Conservation (phyloP, 2,797 vertebrate genomes). For the Coregonus ussuriensis region DNA sequence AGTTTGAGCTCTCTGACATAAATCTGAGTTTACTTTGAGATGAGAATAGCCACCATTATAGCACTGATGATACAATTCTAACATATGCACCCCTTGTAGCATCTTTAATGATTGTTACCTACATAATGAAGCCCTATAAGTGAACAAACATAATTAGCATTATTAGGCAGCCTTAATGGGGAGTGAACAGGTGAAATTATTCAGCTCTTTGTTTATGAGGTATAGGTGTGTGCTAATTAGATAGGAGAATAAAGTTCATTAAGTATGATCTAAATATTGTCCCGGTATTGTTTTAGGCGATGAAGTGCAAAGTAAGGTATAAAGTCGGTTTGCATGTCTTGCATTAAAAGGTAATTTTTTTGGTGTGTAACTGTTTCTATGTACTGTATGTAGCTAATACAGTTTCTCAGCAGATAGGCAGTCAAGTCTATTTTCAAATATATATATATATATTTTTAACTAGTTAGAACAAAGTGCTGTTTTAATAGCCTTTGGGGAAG, state of each 20-base stretch:
- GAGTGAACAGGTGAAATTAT: constrained; percentile 76
- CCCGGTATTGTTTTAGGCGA: constrained; percentile 33
- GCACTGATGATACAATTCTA: constrained; percentile 51
- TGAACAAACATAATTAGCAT: constrained; percentile 82
- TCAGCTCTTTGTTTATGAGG: constrained; percentile 72
- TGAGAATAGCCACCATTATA: constrained; percentile 61
- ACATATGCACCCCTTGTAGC: constrained; percentile 65
- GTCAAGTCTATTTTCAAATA: no score
- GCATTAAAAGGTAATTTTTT: neutral
- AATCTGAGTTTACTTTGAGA: constrained; percentile 45
- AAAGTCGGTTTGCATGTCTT: neutral
- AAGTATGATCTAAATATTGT: constrained; percentile 76
- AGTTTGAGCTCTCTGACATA: neutral
- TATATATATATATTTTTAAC: constrained; percentile 8
- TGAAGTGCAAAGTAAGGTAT: neutral
- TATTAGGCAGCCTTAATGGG: constrained; percentile 73
- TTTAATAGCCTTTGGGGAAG: constrained; percentile 60
- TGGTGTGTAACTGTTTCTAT: neutral
- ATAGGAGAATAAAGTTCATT: constrained; percentile 76
- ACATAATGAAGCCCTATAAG: constrained; percentile 79
- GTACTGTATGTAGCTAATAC: neutral
- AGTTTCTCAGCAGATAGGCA: constrained; percentile 10
- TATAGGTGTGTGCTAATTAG: constrained; percentile 73
- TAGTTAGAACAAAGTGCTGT: constrained; percentile 43
- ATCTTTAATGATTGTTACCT: constrained; percentile 73